phyloP scores from a whole-genome alignment of 2,797 vertebrate genomes.

The Anisognathus igniventris region DNA sequence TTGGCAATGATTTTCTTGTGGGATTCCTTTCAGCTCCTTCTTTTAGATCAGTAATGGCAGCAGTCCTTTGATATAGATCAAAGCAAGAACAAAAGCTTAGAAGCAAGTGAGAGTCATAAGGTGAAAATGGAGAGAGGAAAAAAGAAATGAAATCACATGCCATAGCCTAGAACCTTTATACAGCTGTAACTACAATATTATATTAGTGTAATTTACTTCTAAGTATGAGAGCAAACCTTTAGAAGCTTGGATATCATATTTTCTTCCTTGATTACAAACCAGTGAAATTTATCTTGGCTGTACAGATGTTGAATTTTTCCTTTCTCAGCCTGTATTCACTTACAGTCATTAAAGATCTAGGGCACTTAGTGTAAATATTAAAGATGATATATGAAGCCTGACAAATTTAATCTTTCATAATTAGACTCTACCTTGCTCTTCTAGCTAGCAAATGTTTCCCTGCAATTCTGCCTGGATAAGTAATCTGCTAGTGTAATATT shows the following conservation, averaged over 20 bases:
- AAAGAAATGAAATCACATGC: background rate
- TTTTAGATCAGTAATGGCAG: background rate
- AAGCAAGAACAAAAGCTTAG: slow-evolving; percentile 18
- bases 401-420: slow-evolving; percentile 30
- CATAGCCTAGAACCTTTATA: background rate
- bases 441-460: background rate
- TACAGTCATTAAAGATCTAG: background rate
- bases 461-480: background rate
- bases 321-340: background rate
- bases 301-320: background rate
- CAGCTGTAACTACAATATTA: background rate
- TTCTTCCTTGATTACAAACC: slow-evolving; percentile 8
- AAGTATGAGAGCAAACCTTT: background rate
- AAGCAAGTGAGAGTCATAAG: slow-evolving; percentile 1
- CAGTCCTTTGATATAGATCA: slow-evolving; percentile 41
- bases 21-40: background rate
- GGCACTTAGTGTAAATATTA: slow-evolving; percentile 10
- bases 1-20: background rate
- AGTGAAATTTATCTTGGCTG: background rate
- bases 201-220: background rate
- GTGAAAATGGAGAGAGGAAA: background rate
- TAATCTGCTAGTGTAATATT: background rate
- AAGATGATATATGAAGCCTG: slow-evolving; percentile 12
- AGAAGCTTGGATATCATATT: background rate
- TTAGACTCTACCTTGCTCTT: background rate